These are phyloP conservation scores for Chondrilla cf. caribensis DNA, from an alignment of 37 sponge, comb jelly and placozoan genomes.

Conservation along the genomic window DNA sequence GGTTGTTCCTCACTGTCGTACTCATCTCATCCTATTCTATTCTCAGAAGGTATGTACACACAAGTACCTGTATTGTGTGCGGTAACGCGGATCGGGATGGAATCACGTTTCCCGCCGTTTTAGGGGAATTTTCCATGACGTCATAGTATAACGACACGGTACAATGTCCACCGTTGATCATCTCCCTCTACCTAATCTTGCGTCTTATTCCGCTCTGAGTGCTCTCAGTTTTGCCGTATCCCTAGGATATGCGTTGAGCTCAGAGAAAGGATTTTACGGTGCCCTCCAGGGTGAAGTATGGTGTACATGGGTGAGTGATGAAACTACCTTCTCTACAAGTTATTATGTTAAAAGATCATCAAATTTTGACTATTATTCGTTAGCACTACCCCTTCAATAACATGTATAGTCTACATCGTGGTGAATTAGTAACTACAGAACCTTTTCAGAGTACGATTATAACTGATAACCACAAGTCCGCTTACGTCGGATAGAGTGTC, in stretches of 20 bases:
- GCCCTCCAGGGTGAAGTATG: constrained; percentile 57
- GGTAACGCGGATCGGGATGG: too few relatives aligned
- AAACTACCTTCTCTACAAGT: too few relatives aligned
- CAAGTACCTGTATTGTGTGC: too few relatives aligned
- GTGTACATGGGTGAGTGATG: constrained; percentile 77
- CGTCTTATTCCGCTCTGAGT: constrained; percentile 75
- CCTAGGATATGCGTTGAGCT: constrained; percentile 43
- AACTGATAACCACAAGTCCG: too few relatives aligned
- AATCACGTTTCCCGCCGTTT: too few relatives aligned
- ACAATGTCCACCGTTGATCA: background rate
- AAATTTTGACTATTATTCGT: background rate
- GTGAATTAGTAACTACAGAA: too few relatives aligned
- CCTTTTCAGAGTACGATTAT: too few relatives aligned
- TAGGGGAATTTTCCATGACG: too few relatives aligned
- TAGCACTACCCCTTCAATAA: background rate
- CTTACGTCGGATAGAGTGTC: too few relatives aligned
- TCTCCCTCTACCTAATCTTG: constrained; percentile 76
- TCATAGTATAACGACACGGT: too few relatives aligned
- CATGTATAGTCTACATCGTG: too few relatives aligned
- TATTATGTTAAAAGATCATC: background rate
- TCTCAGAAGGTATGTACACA: too few relatives aligned
- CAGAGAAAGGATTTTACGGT: constrained; percentile 29
- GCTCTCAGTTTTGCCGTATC: constrained; percentile 62
- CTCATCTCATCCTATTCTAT: background rate
- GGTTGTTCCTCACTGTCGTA: constrained; percentile 2